phyloP scores from a whole-genome alignment of 2,113 vertebrate genomes.

The Notothenia coriiceps region DNA sequence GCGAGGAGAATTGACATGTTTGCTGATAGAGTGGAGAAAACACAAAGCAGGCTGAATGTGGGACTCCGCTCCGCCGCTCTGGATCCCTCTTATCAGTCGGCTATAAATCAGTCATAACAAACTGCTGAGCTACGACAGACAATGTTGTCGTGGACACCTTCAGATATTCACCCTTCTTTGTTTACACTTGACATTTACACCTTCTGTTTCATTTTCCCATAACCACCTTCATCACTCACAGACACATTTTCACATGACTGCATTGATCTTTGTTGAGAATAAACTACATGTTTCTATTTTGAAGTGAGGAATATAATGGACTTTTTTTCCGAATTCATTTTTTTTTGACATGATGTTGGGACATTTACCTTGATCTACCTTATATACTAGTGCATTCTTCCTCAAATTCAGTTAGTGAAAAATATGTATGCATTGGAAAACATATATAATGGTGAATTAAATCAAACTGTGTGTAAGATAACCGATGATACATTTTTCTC shows the following conservation, averaged over 20 bases:
- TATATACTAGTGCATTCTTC: slow-evolving; percentile 2
- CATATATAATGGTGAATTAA: not conserved
- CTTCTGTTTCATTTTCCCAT: slow-evolving; percentile 47
- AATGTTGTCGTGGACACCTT: slow-evolving; percentile 57
- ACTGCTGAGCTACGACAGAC: slow-evolving; percentile 49
- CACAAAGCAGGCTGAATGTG: slow-evolving; percentile 24
- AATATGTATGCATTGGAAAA: slow-evolving; percentile 13
- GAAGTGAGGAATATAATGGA: slow-evolving; percentile 11
- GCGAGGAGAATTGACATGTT: slow-evolving; percentile 56
- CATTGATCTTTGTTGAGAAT: slow-evolving; percentile 28
- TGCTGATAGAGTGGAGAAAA: slow-evolving; percentile 59
- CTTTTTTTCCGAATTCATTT: not conserved
- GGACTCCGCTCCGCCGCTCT: slow-evolving; percentile 35
- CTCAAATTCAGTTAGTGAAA: slow-evolving; percentile 2
- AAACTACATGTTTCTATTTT: slow-evolving; percentile 7
- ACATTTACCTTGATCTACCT: slow-evolving; percentile 10
- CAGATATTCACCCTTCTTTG: slow-evolving; percentile 53
- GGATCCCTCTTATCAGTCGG: slow-evolving; percentile 49
- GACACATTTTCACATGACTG: slow-evolving; percentile 28
- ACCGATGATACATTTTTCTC: not conserved
- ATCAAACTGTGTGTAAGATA: slow-evolving; percentile 17
- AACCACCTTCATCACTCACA: slow-evolving; percentile 37
- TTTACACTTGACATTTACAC: slow-evolving; percentile 61
- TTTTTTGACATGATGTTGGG: slow-evolving; percentile 22
- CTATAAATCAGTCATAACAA: slow-evolving; percentile 59